Conservation (phyloP, 2,797 vertebrate genomes). For the Cyprinodon diabolis region DNA sequence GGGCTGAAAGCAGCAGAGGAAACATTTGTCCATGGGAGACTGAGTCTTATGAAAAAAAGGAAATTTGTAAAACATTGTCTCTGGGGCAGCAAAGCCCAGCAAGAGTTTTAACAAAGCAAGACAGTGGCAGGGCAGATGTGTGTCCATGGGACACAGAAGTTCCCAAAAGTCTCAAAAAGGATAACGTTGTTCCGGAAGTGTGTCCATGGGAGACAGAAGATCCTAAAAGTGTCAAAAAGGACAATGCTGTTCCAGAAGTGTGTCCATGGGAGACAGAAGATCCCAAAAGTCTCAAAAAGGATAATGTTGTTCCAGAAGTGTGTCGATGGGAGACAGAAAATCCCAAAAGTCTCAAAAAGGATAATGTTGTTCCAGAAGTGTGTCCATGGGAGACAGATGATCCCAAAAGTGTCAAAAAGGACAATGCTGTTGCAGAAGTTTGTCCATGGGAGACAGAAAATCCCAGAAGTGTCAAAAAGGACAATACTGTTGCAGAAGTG, state of each 20-base stretch:
- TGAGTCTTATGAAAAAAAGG: constrained; percentile 14
- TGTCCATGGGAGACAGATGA: too few relatives aligned
- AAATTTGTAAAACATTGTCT: constrained; percentile 9
- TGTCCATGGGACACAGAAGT: constrained; percentile 52
- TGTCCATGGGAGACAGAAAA: too few relatives aligned
- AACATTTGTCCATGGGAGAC: constrained; percentile 67
- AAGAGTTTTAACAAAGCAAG: constrained; percentile 35
- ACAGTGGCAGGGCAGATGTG: background rate
- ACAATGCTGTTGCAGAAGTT: too few relatives aligned
- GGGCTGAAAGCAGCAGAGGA: constrained; percentile 26
- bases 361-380: background rate
- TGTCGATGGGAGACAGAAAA: constrained; percentile 51
- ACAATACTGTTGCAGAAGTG: too few relatives aligned
- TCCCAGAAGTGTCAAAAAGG: too few relatives aligned
- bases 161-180: constrained; percentile 26
- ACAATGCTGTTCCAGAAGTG: constrained; percentile 18
- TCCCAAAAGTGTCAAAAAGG: too few relatives aligned
- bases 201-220: constrained; percentile 50
- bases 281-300: constrained; percentile 23
- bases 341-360: constrained; percentile 22
- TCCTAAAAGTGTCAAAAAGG: constrained; percentile 3
- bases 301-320: constrained; percentile 8
- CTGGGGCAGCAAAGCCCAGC: constrained; percentile 11
- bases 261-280: constrained; percentile 49
- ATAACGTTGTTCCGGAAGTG: background rate